A percentile compares a stretch with the other conserved stretches of the same genome.
phyloP scores from a whole-genome alignment of 1,140 invertebrate species.

The Geopemphigus sp. region DNA sequence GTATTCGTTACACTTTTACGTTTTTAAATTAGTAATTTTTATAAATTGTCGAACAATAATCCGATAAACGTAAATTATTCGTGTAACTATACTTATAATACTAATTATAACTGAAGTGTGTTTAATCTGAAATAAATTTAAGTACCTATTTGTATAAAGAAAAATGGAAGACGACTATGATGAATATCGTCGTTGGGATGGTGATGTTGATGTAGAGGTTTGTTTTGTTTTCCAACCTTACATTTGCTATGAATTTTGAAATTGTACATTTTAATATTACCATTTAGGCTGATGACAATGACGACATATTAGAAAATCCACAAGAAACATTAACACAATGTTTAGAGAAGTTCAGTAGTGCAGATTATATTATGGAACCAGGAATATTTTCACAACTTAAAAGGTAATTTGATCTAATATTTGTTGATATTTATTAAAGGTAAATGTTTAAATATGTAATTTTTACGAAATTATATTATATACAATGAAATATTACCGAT shows the following conservation, averaged over 20 bases:
- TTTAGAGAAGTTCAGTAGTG: conserved; percentile 81
- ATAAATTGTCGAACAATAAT: too few species aligned
- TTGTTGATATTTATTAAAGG: too few species aligned
- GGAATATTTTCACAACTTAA: conserved; percentile 92
- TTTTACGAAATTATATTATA: background rate
- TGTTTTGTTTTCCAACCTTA: conserved; percentile 17
- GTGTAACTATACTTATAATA: background rate
- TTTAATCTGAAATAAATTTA: background rate
- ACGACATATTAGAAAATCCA: conserved; percentile 77
- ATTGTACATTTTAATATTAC: background rate
- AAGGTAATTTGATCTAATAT: conserved; percentile 61
- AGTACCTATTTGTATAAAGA: background rate
- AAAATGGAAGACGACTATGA: conserved; percentile 55
- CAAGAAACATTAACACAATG: conserved; percentile 84
- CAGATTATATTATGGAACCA: conserved; percentile 98
- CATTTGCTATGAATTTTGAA: background rate
- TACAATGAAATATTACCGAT: too few species aligned
- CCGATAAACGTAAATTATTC: too few species aligned
- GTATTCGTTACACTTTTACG: too few species aligned
- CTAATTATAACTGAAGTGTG: background rate
- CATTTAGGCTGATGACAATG: conserved; percentile 51
- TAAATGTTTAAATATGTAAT: conserved; percentile 12
- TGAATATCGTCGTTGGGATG: conserved; percentile 54
- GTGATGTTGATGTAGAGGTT: conserved; percentile 54
- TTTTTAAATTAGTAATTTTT: too few species aligned